Evolutionary conservation across 2,797 vertebrate species (phyloP), one percentile per base, ranked within the genome.

Genomic region (Odontamblyopus rebecca): DNA sequence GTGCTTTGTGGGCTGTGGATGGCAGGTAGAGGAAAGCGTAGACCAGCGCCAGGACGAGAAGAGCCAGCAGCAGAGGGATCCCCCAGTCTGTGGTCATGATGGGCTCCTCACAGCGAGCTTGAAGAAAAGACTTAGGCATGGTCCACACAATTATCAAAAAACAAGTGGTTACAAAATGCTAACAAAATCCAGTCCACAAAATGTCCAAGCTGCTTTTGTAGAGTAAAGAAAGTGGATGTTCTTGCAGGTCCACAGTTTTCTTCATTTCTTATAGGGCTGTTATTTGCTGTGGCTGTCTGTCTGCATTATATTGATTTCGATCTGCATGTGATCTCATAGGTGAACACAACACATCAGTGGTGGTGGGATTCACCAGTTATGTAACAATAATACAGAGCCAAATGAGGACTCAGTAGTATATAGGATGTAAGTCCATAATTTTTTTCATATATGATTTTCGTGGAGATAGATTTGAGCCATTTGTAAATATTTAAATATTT

Each of bases 1-100:
- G 82, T n/a, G 92, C 91, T 23, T 84, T 82, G 68, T 93, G 93
- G 59, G 89, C 86, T 0, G 76, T 67, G 1, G 94, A 91, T 0
- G 93, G 94, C 72, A 94, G 88, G 79, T 95, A 93, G 44, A 95
- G 87, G 78, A 94, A 95, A 59, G 88, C 72, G 6, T 94, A 94
- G 65, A 94, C 50, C 19, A 95, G 81, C 0, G 80, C 89, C 74
- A 94, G 86, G 44, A 93, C 48, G 18, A 94, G 79, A 69, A 94
- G 86, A 3, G 93, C 93, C 66, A 94, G 78, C 51, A 91, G 77
- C 72, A 95, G 83, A 35, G 89, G 89, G 35, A 94, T 0, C 44
- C 92, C 92, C 93, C 93, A 95, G 83, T 94, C 89, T 0, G 91
- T 88, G 0, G 91, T 91, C 85, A 93, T 86, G 41, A 94, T 75